phyloP scores from a whole-genome alignment of 1,140 invertebrate genomes.

The Drosophila nasuta region DNA sequence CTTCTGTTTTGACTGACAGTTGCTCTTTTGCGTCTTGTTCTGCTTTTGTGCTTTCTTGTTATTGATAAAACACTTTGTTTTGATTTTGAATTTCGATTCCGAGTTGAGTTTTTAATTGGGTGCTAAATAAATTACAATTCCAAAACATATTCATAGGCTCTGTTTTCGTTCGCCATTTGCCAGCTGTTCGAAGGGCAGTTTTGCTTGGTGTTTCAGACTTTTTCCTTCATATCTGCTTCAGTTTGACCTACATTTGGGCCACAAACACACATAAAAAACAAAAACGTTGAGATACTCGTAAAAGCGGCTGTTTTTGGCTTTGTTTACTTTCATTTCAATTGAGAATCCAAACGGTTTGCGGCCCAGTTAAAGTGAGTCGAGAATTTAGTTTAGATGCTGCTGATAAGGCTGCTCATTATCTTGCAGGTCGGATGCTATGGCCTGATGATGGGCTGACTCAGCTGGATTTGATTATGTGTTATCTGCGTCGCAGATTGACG shows the following conservation, averaged over 20 bases:
- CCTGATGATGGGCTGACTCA: slow-evolving; percentile 25
- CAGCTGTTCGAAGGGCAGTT: slow-evolving; percentile 31
- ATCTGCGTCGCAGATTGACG: slow-evolving; percentile 37
- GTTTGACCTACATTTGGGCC: slow-evolving; percentile 62
- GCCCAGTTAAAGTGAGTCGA: slow-evolving; percentile 25
- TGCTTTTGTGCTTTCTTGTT: slow-evolving; percentile 20
- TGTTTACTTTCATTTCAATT: slow-evolving; percentile 53
- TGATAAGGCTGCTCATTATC: slow-evolving; percentile 34
- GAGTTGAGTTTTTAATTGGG: slow-evolving; percentile 1
- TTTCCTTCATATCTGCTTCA: slow-evolving; percentile 28
- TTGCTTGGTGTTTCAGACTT: slow-evolving; percentile 13
- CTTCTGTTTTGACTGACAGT: slow-evolving; percentile 8
- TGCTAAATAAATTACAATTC: slow-evolving; percentile 27
- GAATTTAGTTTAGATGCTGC: not conserved
- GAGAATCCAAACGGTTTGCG: slow-evolving; percentile 36
- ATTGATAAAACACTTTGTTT: slow-evolving; percentile 27
- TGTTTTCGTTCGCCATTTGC: not conserved
- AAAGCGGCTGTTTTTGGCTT: slow-evolving; percentile 15
- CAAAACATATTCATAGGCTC: slow-evolving; percentile 3
- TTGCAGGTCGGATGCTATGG: not conserved
- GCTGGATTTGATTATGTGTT: not conserved
- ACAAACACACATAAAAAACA: slow-evolving; percentile 27
- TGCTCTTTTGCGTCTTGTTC: slow-evolving; percentile 33
- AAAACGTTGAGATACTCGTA: not conserved
- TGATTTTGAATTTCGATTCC: slow-evolving; percentile 22